Evolutionary conservation across 1,140 invertebrate species (phyloP).

Genomic region (Anastrepha ludens): DNA sequence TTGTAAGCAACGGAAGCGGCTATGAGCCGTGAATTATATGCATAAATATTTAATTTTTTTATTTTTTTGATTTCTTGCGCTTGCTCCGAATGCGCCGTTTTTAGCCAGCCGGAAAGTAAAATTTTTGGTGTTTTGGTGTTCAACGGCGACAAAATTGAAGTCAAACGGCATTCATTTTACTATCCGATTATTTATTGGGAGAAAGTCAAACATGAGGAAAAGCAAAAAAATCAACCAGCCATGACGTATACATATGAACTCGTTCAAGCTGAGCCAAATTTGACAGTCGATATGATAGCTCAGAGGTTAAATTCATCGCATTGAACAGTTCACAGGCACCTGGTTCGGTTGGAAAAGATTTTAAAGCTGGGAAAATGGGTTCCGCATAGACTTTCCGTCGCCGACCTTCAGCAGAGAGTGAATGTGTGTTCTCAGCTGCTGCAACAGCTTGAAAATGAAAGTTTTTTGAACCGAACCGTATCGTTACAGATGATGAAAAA

Average conservation of each 20-base stretch:
- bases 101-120: slow-evolving; percentile 15
- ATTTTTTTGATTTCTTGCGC: background rate
- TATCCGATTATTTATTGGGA: background rate
- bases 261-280: no score
- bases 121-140: background rate
- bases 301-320: no score
- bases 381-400: no score
- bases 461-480: no score
- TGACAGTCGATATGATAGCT: no score
- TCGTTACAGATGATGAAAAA: no score
- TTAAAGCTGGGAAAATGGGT: no score
- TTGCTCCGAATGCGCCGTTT: background rate
- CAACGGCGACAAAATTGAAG: background rate
- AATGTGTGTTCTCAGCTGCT: no score
- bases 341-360: no score
- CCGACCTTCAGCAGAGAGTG: no score
- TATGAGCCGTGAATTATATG: slow-evolving; percentile 51
- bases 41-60: background rate
- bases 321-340: no score
- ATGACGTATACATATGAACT: background rate
- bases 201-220: slow-evolving; percentile 7
- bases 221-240: background rate
- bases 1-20: slow-evolving; percentile 56
- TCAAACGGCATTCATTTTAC: background rate
- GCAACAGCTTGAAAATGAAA: no score